Base-by-base conservation (phyloP, 1,140 invertebrate species). In the Eumaeus atala region DNA sequence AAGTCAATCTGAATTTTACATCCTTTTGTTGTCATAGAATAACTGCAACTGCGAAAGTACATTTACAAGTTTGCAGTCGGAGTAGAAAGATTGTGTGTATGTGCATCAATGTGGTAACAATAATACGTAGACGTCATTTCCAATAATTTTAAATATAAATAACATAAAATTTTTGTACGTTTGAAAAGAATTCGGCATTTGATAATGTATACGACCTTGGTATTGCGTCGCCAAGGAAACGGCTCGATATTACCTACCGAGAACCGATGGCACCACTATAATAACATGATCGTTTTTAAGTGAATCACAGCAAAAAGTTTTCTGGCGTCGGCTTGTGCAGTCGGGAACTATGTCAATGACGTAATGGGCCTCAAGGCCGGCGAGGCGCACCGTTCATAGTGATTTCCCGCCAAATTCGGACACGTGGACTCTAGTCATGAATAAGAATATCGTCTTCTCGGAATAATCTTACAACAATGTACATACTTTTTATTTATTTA, bases 281-380 rank as follows among this genome's bases (percentile, higher is more conserved):
- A 59, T 56, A 62, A 61, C 50, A 51, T 40, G 52, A 59, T 55
- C 54, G 54, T 63, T 63, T 63, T 57, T 58, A 52, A 51, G 47
- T 48, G 47, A 61, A 61, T 54, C 59, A 61, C 51, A 44, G 55
- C 51, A 51, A 63, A 62, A 63, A 76, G 65, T 60, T 58, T 51
- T 47, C 16, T 54, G 21, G 51, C 42, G 51, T 54, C 51, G 51
- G 51, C 21, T 47, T 54, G 12, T 54, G 51, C 51, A 54, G 51
- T 16, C 51, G 63, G 77, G 77, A 83, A 84, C 72, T 83, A 83
- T 82, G 77, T 80, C 79, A 80, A 62, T 84, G 79, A 83, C 79
- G 83, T 84, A 73, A 78, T 51, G 62, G 51, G 56, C 51, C 56
- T 59, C 78, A 84, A 84, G 83, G 80, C 66, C 79, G 74, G 70